phyloP scores from a whole-genome alignment of 2,113 vertebrate genomes.

The Rhodinocichla rosea region DNA sequence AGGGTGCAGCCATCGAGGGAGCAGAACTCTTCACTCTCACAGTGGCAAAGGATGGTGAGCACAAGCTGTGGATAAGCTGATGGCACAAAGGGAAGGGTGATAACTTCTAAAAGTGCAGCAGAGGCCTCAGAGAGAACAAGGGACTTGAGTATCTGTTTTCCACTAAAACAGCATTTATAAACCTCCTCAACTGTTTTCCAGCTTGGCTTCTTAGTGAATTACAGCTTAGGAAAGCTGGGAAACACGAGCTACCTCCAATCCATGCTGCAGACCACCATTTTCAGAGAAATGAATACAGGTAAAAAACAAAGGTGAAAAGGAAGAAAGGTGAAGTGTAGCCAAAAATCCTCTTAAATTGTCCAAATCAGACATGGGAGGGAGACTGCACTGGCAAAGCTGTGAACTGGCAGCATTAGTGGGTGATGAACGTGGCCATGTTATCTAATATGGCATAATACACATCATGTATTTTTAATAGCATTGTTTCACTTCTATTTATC shows the following conservation, averaged over 20 bases:
- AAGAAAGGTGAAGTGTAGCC: background rate
- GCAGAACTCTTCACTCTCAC: background rate
- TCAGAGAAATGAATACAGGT: background rate
- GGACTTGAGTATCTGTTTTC: background rate
- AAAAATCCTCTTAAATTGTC: background rate
- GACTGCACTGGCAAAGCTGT: background rate
- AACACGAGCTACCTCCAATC: background rate
- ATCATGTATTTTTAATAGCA: conserved; percentile 19
- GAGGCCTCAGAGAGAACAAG: background rate
- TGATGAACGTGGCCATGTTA: background rate
- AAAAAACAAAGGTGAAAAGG: background rate
- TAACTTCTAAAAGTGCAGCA: background rate
- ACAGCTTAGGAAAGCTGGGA: background rate
- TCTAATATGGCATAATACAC: background rate
- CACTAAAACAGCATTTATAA: background rate
- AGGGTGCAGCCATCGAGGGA: background rate
- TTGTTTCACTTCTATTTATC: background rate
- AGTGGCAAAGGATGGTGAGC: background rate
- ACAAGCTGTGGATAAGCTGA: background rate
- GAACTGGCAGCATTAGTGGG: background rate
- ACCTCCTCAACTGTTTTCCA: background rate
- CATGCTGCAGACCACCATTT: background rate
- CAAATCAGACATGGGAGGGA: background rate
- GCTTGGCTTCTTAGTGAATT: background rate
- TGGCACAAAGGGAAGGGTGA: background rate